Base-by-base conservation (phyloP, 2,113 vertebrate species). In the Ia io region DNA sequence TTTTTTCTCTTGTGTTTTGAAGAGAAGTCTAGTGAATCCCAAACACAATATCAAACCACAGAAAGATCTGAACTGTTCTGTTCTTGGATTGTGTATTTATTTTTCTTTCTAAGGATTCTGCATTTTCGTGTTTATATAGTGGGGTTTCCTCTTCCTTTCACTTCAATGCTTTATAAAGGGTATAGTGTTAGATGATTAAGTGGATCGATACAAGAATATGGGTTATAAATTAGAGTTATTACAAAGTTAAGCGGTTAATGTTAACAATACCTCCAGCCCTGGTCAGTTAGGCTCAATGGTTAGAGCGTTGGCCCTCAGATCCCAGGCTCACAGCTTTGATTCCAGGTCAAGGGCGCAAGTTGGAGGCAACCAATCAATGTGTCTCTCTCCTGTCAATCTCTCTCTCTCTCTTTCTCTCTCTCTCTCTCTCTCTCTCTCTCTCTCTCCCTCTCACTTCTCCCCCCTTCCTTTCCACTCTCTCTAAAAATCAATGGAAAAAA, bases 1-100 rank as follows among this genome's bases (percentile, higher is more conserved):
- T 69, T 65, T 96, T 96, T 87, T 40, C 73, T 71, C 88, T 18
- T 18, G 0, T 90, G 67, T 67, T 96, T 47, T 87, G 9, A 77
- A 30, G 79, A 80, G 42, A 51, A 22, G 0, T 87, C 71, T 93
- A 44, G 1, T 16, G 59, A 96, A 96, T 87, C 42, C 6, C 32
- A 84, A 95, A 53, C 30, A 87, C 18, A 22, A 30, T 42, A 44
- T 42, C 83, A 92, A 77, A 78, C 1, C 3, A 71, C 71, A 32
- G 37, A 42, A 69, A 77, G 53, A 32, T 17, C 47, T 30, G 22
- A 51, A 65, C 90, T 69, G 30, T 76, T 93, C 88, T 37, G 32
- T 28, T 80, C 76, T 87, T 71, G 11, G 65, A 59, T 42, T 80
- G 25, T 79, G 69, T 67, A 4, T 91, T 89, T 73, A 63, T 49